These are phyloP conservation scores for Drosophila pegasa DNA, from an alignment of 2,888 invertebrate genomes.

Conservation along the genomic window DNA sequence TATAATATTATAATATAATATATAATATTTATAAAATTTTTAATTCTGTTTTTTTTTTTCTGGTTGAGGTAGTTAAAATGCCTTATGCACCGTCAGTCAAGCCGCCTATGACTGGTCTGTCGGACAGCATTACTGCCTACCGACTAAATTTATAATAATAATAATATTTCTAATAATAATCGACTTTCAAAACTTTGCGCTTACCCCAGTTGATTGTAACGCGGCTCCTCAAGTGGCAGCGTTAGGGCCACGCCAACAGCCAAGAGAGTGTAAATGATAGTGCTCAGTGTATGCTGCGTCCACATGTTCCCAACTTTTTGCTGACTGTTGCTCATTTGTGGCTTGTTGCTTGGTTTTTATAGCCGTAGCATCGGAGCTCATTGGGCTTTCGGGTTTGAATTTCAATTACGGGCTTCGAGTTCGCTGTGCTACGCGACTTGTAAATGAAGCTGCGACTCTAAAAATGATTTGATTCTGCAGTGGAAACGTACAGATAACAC, in stretches of 20 bases:
- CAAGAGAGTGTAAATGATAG: constrained; percentile 27
- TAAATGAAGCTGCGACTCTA: constrained; percentile 44
- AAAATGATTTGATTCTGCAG: constrained; percentile 29
- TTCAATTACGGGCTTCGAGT: constrained; percentile 45
- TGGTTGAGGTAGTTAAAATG: too few relatives aligned
- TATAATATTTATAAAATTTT: too few relatives aligned
- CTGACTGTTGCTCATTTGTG: constrained; percentile 44
- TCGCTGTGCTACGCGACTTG: constrained; percentile 47
- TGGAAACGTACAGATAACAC: constrained; percentile 54
- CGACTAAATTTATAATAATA: too few relatives aligned
- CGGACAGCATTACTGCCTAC: too few relatives aligned
- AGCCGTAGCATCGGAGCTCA: constrained; percentile 22
- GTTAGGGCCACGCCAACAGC: constrained; percentile 14
- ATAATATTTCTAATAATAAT: too few relatives aligned
- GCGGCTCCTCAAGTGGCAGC: constrained; percentile 47
- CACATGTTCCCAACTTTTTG: constrained; percentile 47
- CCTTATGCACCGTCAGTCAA: too few relatives aligned
- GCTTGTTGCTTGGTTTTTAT: constrained; percentile 52
- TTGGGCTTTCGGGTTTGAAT: constrained; percentile 20
- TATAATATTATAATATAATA: too few relatives aligned
- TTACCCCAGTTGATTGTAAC: constrained; percentile 58
- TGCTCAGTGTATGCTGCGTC: constrained; percentile 30
- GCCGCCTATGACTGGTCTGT: too few relatives aligned
- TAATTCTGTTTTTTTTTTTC: too few relatives aligned
- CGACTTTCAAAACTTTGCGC: background rate